Percentiles rank a stretch among this genome's conserved stretches.
phyloP scores from a whole-genome alignment of 2,113 vertebrate genomes.

The Mionectes macconnelli region DNA sequence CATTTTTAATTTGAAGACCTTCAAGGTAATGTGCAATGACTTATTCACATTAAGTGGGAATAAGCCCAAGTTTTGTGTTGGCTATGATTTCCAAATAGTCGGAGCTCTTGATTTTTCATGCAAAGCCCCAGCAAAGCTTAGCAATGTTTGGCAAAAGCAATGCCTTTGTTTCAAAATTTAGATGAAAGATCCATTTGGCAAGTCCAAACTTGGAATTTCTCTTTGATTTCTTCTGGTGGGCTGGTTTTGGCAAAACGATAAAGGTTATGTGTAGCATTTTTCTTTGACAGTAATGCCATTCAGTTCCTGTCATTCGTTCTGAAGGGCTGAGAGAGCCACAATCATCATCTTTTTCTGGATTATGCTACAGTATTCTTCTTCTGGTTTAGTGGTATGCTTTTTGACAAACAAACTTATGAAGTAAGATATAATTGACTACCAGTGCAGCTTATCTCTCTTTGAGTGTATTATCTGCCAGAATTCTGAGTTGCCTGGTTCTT shows the following conservation, averaged over 20 bases:
- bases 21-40: neutral
- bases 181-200: conserved; percentile 20
- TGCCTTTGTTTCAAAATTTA: conserved; percentile 37
- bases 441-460: neutral
- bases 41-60: neutral
- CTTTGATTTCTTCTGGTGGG: conserved; percentile 12
- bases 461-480: neutral
- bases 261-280: neutral
- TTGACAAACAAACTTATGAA: neutral
- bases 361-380: neutral
- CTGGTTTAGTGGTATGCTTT: neutral
- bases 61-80: neutral
- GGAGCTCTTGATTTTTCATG: neutral
- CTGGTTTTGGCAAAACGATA: neutral
- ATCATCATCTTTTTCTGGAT: neutral
- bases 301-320: neutral
- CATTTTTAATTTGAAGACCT: conserved; percentile 11
- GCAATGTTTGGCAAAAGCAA: conserved; percentile 6
- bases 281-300: neutral
- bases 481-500: neutral
- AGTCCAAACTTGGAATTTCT: neutral
- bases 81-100: neutral
- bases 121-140: neutral
- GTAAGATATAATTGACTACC: neutral
- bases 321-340: neutral